A percentile compares a stretch with the other conserved stretches of the same genome.
Evolutionary conservation across 2,888 invertebrate genomes (phyloP).

Genomic region (Clitarchus hookeri): DNA sequence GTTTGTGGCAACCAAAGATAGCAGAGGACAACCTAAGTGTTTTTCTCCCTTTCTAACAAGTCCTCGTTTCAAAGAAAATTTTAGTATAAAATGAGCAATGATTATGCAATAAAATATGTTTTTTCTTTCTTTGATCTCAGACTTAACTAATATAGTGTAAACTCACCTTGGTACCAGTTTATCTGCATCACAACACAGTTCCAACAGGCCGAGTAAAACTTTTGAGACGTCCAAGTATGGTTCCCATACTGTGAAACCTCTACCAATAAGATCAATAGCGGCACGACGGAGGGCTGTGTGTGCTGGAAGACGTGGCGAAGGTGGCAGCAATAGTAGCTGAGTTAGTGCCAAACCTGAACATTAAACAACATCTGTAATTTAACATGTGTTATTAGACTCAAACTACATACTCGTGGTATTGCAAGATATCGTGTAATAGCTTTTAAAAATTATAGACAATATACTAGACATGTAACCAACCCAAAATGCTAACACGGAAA

Average conservation of each 20-base stretch:
- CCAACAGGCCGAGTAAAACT: conserved; percentile 84
- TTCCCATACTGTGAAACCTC: conserved; percentile 99
- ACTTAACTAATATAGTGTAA: not conserved
- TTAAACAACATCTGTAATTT: not conserved
- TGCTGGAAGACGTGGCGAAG: conserved; percentile 80
- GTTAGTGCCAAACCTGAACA: conserved; percentile 78
- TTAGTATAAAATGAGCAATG: too few species aligned
- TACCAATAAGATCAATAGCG: conserved; percentile 94
- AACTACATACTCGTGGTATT: too few species aligned
- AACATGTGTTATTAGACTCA: too few species aligned
- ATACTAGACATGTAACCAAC: not conserved
- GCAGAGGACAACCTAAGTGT: too few species aligned
- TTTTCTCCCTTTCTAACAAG: too few species aligned
- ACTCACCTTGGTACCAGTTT: conserved; percentile 77
- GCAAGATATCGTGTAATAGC: too few species aligned
- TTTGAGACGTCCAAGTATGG: conserved; percentile 94
- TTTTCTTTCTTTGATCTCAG: too few species aligned
- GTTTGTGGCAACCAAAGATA: too few species aligned
- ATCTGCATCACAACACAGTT: conserved; percentile 90
- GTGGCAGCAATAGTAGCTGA: conserved; percentile 87
- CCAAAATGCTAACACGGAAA: too few species aligned
- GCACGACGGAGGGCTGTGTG: conserved; percentile 93
- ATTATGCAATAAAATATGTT: too few species aligned
- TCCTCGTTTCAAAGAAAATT: too few species aligned
- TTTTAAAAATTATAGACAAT: not conserved